phyloP scores from a whole-genome alignment of 2,113 vertebrate species.

The Alaudala cheleensis region DNA sequence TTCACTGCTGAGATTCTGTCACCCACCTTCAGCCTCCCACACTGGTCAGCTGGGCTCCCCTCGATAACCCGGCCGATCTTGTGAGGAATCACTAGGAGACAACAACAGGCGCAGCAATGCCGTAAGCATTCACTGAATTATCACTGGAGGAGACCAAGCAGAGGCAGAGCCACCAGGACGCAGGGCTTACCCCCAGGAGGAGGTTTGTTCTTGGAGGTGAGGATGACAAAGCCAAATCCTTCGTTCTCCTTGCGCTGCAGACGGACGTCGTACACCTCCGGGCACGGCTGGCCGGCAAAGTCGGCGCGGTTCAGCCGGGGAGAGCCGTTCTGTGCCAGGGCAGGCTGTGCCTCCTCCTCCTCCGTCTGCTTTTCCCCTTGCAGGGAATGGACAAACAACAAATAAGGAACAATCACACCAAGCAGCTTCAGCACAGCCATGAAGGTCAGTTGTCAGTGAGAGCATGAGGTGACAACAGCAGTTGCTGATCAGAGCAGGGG shows the following conservation, averaged over 20 bases:
- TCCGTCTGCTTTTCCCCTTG: slow-evolving; percentile 72
- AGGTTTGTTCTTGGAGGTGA: slow-evolving; percentile 96
- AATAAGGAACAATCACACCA: not conserved
- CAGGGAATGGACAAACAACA: not conserved
- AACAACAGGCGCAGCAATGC: not conserved
- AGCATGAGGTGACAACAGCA: not conserved
- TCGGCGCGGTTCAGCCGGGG: slow-evolving; percentile 74
- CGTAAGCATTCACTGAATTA: not conserved
- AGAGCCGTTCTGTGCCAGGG: slow-evolving; percentile 74
- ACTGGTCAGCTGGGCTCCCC: slow-evolving; percentile 91
- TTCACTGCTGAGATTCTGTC: slow-evolving; percentile 96
- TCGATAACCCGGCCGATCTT: slow-evolving; percentile 98
- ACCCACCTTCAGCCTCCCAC: slow-evolving; percentile 90
- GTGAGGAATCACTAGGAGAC: slow-evolving; percentile 89
- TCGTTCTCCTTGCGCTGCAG: slow-evolving; percentile 92
- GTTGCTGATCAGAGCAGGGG: not conserved
- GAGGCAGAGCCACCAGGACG: no score
- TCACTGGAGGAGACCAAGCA: rapidly evolving
- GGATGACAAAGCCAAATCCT: slow-evolving; percentile 97
- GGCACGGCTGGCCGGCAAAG: slow-evolving; percentile 6
- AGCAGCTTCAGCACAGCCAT: not conserved
- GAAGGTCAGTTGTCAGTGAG: not conserved
- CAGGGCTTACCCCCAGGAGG: slow-evolving; percentile 87
- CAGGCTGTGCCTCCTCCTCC: slow-evolving; percentile 56
- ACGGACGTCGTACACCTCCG: slow-evolving; percentile 86